These are phyloP conservation scores for Diadophis punctatus DNA, from an alignment of 2,113 vertebrate species.

Conservation along the genomic window DNA sequence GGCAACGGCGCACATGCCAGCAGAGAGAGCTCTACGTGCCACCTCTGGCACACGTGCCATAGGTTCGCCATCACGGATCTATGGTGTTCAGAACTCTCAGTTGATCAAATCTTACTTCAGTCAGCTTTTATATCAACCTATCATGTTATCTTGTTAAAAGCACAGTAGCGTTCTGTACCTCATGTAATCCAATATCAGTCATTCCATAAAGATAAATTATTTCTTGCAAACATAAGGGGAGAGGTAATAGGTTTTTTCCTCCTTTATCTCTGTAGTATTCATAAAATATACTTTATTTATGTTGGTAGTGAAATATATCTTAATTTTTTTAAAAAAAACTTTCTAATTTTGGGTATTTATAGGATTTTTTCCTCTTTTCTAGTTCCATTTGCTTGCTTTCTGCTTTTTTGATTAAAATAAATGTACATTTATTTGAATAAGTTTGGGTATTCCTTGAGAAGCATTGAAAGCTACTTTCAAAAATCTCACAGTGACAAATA, in stretches of 20 bases:
- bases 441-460: not conserved
- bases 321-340: not conserved
- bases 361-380: not conserved
- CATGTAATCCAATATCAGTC: not conserved
- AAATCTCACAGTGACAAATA: not conserved
- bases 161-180: not conserved
- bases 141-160: not conserved
- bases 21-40: no score
- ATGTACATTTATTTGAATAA: not conserved
- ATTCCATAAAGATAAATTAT: not conserved
- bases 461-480: not conserved
- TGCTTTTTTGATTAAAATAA: not conserved
- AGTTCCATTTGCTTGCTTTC: not conserved
- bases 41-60: no score
- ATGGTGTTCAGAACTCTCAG: no score
- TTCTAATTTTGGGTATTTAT: not conserved
- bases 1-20: no score
- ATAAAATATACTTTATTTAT: not conserved
- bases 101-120: not conserved
- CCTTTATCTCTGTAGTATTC: not conserved
- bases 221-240: not conserved
- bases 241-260: not conserved
- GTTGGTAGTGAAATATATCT: not conserved
- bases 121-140: not conserved
- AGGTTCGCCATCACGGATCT: no score